phyloP scores from a whole-genome alignment of 2,797 vertebrate species.

The Cossypha heuglini region DNA sequence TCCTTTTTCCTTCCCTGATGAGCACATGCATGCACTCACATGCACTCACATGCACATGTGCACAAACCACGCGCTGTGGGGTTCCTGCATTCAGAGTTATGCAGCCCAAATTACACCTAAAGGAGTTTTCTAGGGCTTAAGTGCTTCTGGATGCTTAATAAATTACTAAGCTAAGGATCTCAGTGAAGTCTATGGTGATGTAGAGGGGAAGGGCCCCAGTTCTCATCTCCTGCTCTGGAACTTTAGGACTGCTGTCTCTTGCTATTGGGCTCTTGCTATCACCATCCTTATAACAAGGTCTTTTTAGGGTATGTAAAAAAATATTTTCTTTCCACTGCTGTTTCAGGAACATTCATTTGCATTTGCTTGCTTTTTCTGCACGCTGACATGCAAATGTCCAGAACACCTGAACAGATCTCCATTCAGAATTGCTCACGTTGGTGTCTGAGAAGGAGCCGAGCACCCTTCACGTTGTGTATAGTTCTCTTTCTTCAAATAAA shows the following conservation, averaged over 20 bases:
- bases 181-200: neutral
- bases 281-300: neutral
- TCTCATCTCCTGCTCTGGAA: neutral
- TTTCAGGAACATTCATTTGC: conserved; percentile 45
- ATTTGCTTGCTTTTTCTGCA: conserved; percentile 57
- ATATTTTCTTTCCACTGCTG: conserved; percentile 23
- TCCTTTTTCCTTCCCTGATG: neutral
- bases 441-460: neutral
- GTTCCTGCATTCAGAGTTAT: neutral
- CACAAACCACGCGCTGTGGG: neutral
- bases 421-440: neutral
- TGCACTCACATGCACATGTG: neutral
- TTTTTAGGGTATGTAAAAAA: neutral
- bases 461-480: conserved; percentile 10
- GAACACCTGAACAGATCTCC: conserved; percentile 9
- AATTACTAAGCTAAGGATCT: neutral
- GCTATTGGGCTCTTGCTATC: neutral
- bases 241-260: neutral
- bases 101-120: neutral
- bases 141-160: neutral
- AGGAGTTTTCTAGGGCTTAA: neutral
- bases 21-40: neutral
- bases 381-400: neutral
- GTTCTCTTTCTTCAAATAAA: conserved; percentile 61
- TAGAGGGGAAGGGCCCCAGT: neutral